These are phyloP conservation scores for Mythimna impura DNA, from an alignment of 2,888 invertebrate species.

Conservation along the genomic window DNA sequence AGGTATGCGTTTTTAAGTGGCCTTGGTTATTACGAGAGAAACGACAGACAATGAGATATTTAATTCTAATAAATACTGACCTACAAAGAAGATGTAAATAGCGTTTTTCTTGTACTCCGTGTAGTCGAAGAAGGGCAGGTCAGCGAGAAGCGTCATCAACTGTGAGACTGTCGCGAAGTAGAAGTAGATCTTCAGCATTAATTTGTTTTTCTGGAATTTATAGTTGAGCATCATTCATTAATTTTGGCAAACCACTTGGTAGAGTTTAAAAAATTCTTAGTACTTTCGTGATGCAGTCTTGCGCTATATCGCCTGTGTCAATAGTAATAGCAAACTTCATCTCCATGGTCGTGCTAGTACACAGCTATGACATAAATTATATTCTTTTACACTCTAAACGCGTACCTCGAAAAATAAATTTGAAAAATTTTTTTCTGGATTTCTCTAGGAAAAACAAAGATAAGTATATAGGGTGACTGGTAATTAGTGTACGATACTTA, in stretches of 20 bases:
- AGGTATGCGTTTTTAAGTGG: neutral
- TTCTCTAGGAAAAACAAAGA: too few relatives aligned
- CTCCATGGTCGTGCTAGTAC: neutral
- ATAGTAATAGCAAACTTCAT: conserved; percentile 32
- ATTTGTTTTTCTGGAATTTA: conserved; percentile 73
- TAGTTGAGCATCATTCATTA: too few relatives aligned
- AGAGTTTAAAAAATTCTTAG: neutral
- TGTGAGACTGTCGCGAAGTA: conserved; percentile 76
- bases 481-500: too few relatives aligned
- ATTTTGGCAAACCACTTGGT: neutral
- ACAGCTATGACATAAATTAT: neutral
- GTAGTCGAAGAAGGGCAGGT: conserved; percentile 75
- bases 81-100: conserved; percentile 74
- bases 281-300: neutral
- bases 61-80: conserved; percentile 64
- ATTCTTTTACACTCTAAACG: too few relatives aligned
- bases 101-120: conserved; percentile 73
- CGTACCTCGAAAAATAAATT: too few relatives aligned
- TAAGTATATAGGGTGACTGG: too few relatives aligned
- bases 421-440: too few relatives aligned
- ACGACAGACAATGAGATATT: neutral
- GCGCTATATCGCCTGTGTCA: conserved; percentile 10
- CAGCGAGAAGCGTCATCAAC: conserved; percentile 73
- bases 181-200: conserved; percentile 76
- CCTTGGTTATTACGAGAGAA: conserved; percentile 11